Conservation (phyloP, 2,888 invertebrate species). For the Bibio marci region DNA sequence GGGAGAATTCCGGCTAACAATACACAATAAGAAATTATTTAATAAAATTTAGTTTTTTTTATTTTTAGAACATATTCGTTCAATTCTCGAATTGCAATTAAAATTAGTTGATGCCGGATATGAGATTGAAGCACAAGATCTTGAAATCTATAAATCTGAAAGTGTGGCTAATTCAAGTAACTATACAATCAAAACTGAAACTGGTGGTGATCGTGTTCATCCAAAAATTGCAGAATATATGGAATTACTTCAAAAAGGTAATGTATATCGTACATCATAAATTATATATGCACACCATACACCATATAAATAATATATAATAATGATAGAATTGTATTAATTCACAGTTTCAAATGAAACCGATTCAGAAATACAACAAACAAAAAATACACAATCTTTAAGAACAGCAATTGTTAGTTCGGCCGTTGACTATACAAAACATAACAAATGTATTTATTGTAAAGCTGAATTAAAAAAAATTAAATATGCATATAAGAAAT, state of each 20-base stretch:
- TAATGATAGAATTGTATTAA: background rate
- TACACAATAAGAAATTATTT: background rate
- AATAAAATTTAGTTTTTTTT: background rate
- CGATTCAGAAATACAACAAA: no score
- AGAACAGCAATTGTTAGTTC: constrained; percentile 21
- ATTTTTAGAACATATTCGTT: constrained; percentile 24
- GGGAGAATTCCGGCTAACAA: background rate
- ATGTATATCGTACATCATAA: no score
- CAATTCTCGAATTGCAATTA: constrained; percentile 35
- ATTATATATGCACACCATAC: no score
- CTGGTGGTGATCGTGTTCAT: constrained; percentile 22
- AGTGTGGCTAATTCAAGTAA: constrained; percentile 22
- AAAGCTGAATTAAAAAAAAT: constrained; percentile 17
- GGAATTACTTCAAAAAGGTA: constrained; percentile 20
- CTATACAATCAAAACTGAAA: constrained; percentile 18
- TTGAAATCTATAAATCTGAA: constrained; percentile 32
- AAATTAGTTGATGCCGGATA: constrained; percentile 62
- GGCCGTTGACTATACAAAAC: constrained; percentile 14
- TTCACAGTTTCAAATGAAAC: no score
- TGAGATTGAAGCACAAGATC: constrained; percentile 51
- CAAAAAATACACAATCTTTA: constrained; percentile 22
- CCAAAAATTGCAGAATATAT: constrained; percentile 32
- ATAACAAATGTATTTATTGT: constrained; percentile 23
- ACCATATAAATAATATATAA: no score
- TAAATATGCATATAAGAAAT: constrained; percentile 20